These are phyloP conservation scores for Drosophila greeni DNA, from an alignment of 2,888 invertebrate genomes.

Conservation along the genomic window DNA sequence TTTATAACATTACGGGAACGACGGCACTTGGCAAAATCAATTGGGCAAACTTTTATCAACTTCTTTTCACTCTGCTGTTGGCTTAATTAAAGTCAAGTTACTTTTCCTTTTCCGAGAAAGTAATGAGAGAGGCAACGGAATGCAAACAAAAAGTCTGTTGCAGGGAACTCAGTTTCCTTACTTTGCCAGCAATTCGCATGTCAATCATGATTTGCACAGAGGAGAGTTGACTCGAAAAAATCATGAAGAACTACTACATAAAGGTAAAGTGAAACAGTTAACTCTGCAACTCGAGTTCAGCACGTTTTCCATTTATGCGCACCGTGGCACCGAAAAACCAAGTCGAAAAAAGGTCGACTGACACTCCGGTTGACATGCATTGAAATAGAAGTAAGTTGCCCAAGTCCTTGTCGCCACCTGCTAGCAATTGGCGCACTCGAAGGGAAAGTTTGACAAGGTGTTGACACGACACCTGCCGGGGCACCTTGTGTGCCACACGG, in stretches of 20 bases:
- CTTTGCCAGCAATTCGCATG: constrained; percentile 58
- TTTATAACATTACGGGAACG: constrained; percentile 20
- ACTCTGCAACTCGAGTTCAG: constrained; percentile 48
- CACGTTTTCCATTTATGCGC: constrained; percentile 69
- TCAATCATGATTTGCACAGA: constrained; percentile 64
- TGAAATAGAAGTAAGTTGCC: constrained; percentile 43
- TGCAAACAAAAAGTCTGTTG: constrained; percentile 41
- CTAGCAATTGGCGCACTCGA: constrained; percentile 52
- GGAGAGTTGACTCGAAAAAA: constrained; percentile 17
- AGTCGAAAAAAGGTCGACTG: constrained; percentile 43
- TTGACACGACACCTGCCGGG: constrained; percentile 49
- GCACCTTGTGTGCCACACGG: constrained; percentile 5
- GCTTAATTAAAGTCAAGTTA: constrained; percentile 45
- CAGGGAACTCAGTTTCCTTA: constrained; percentile 22
- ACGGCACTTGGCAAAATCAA: constrained; percentile 21
- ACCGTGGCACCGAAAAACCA: constrained; percentile 33
- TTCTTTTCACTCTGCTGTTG: constrained; percentile 15
- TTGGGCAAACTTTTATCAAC: constrained; percentile 24
- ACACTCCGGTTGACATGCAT: constrained; percentile 61
- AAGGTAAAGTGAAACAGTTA: constrained; percentile 40
- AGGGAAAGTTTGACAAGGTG: constrained; percentile 56
- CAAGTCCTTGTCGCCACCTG: constrained; percentile 40
- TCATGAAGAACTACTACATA: constrained; percentile 15
- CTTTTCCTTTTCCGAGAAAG: constrained; percentile 9
- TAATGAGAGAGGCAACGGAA: constrained; percentile 34